Evolutionary conservation across 1,140 invertebrate genomes (phyloP).

Genomic region (Amphibalanus amphitrite): DNA sequence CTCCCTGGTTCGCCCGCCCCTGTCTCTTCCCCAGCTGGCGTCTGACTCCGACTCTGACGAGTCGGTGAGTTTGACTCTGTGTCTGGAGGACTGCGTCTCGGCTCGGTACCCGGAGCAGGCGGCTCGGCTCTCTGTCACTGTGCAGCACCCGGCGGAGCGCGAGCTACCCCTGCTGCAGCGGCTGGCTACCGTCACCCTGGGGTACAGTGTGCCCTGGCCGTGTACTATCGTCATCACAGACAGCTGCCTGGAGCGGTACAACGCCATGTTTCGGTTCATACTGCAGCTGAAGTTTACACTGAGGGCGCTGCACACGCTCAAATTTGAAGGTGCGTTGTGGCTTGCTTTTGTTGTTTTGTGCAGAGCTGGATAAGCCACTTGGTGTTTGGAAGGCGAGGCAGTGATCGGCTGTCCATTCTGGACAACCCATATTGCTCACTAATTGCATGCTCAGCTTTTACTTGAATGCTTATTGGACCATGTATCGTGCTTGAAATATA

Average conservation of each 20-base stretch:
- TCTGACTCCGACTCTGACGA: constrained; percentile 28
- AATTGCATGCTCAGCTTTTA: too few relatives aligned
- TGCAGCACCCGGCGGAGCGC: background rate
- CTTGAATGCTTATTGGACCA: too few relatives aligned
- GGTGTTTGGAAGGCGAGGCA: too few relatives aligned
- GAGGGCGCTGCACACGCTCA: background rate
- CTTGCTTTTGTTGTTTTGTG: too few relatives aligned
- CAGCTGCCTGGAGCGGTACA: background rate
- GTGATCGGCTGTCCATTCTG: too few relatives aligned
- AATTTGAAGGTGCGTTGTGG: background rate
- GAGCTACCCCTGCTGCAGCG: background rate
- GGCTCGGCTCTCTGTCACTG: constrained; percentile 21
- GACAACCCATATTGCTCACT: too few relatives aligned
- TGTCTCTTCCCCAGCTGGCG: too few relatives aligned
- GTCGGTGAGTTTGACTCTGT: constrained; percentile 29
- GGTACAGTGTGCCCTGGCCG: background rate
- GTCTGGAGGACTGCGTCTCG: constrained; percentile 34
- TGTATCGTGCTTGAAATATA: too few relatives aligned
- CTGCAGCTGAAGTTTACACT: background rate
- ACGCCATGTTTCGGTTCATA: background rate
- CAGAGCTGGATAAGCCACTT: too few relatives aligned
- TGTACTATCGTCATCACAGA: background rate
- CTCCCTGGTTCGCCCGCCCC: too few relatives aligned
- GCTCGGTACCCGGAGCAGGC: constrained; percentile 30
- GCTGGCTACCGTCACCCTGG: background rate